Percentiles rank a stretch among this genome's conserved stretches.
Conservation (phyloP, 2,888 invertebrate species). For the Diarsia brunnea region DNA sequence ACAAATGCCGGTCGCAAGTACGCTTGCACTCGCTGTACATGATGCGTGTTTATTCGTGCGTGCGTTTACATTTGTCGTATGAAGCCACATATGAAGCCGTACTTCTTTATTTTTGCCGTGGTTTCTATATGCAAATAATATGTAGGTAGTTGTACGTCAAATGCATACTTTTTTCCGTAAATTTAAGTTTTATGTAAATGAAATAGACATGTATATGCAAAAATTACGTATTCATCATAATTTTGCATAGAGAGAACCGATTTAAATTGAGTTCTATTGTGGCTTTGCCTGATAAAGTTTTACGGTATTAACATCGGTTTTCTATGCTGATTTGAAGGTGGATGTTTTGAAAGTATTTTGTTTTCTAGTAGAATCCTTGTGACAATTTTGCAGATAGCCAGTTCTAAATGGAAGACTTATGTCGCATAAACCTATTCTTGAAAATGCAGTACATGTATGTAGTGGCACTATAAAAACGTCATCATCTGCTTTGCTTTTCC, state of each 20-base stretch:
- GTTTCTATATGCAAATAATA: conserved; percentile 33
- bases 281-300: conserved; percentile 6
- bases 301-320: conserved; percentile 10
- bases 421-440: no score
- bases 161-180: conserved; percentile 35
- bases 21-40: not conserved
- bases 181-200: conserved; percentile 45
- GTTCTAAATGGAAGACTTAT: no score
- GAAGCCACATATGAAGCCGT: not conserved
- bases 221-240: conserved; percentile 47
- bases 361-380: not conserved
- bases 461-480: no score
- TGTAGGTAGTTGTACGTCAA: not conserved
- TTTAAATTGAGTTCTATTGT: conserved; percentile 10
- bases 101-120: not conserved
- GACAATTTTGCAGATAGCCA: not conserved
- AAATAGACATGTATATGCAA: conserved; percentile 23
- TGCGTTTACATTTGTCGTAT: not conserved
- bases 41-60: not conserved
- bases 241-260: conserved; percentile 42
- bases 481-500: no score
- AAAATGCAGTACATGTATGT: no score
- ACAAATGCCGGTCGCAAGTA: not conserved
- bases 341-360: not conserved
- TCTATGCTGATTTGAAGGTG: conserved; percentile 24